phyloP scores from a whole-genome alignment of 2,888 invertebrate species.

The Eupithecia vulgata region DNA sequence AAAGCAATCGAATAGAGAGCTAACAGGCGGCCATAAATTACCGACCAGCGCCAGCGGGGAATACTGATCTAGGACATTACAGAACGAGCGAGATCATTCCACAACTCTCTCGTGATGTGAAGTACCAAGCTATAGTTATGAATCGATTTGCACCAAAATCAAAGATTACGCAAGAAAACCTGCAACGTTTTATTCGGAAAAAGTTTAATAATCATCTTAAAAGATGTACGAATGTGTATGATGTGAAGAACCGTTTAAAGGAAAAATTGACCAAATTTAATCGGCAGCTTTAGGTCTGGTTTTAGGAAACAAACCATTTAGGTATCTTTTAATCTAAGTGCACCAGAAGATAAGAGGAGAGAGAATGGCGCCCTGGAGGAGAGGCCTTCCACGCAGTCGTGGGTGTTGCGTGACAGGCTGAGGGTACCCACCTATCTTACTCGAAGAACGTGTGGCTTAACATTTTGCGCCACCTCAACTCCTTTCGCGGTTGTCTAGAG shows the following conservation, averaged over 20 bases:
- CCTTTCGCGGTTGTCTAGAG: neutral
- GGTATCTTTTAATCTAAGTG: too few relatives aligned
- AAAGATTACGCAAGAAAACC: neutral
- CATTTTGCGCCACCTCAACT: neutral
- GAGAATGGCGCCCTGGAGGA: too few relatives aligned
- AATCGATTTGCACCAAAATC: neutral
- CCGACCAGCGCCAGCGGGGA: conserved; percentile 22
- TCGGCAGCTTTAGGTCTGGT: neutral
- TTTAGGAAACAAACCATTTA: too few relatives aligned
- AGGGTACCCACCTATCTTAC: too few relatives aligned
- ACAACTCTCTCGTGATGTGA: neutral
- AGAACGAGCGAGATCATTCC: conserved; percentile 13
- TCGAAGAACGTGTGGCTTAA: neutral
- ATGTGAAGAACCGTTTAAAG: too few relatives aligned
- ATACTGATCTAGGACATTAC: conserved; percentile 33
- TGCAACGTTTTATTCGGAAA: neutral
- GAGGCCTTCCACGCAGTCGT: too few relatives aligned
- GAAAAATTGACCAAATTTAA: too few relatives aligned
- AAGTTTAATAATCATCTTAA: neutral
- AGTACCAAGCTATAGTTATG: neutral
- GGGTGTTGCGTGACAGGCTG: too few relatives aligned
- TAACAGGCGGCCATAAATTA: conserved; percentile 34
- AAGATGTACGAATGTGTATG: too few relatives aligned
- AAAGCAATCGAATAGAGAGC: conserved; percentile 36
- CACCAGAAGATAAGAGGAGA: too few relatives aligned